phyloP scores from a whole-genome alignment of 64 coral and sea anemone species.

The Porites lutea region DNA sequence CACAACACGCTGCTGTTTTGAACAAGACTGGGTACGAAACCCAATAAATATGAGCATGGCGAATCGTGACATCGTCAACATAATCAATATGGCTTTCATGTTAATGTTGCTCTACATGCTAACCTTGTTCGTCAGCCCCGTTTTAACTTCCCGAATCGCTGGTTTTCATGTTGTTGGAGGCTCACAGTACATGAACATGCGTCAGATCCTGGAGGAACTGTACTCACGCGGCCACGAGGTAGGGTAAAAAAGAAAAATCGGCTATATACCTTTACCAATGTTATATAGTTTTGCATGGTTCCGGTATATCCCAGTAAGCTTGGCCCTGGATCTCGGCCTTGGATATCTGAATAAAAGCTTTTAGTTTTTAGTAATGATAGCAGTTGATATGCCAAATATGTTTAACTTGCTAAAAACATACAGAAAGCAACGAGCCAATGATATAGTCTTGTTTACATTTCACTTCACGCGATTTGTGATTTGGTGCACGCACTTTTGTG shows the following conservation, averaged over 20 bases:
- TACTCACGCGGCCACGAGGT: background rate
- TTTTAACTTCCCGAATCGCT: background rate
- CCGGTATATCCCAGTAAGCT: too few species aligned
- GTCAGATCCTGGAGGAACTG: background rate
- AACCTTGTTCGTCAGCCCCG: background rate
- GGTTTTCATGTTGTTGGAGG: constrained; percentile 16
- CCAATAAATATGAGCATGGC: too few species aligned
- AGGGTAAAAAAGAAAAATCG: too few species aligned
- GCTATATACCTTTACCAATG: too few species aligned
- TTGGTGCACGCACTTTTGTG: too few species aligned
- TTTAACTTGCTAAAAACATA: too few species aligned
- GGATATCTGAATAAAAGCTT: background rate
- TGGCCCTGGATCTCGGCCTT: background rate
- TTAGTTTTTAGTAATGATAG: background rate
- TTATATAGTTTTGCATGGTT: too few species aligned
- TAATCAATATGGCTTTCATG: background rate
- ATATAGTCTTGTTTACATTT: too few species aligned
- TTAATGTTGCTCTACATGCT: background rate
- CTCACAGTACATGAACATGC: background rate
- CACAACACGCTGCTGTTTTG: too few species aligned
- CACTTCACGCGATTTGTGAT: too few species aligned
- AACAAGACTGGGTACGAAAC: background rate
- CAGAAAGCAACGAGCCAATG: too few species aligned
- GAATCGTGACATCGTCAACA: background rate
- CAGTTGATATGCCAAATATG: too few species aligned